Evolutionary conservation across 2,888 invertebrate species (phyloP).

Genomic region (Hemistola chrysoprasaria): DNA sequence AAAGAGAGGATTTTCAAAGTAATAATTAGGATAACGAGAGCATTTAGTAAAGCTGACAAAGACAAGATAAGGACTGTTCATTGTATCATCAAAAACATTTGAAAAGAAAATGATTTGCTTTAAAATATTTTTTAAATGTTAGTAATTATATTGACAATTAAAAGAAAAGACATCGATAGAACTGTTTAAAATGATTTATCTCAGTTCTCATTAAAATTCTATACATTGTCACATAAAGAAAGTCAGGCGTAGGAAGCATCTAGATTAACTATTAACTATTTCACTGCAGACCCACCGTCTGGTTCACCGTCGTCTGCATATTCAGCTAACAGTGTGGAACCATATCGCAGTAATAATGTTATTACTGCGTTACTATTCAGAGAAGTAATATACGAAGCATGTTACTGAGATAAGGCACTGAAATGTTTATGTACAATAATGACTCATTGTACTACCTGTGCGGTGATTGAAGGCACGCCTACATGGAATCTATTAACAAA

Average conservation of each 20-base stretch:
- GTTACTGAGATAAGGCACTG: constrained; percentile 12
- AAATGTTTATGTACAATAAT: constrained; percentile 36
- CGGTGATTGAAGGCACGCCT: constrained; percentile 59
- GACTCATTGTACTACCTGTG: constrained; percentile 55
- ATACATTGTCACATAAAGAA: constrained; percentile 27
- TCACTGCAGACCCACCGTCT: constrained; percentile 39
- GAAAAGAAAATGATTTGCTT: no score
- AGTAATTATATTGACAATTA: no score
- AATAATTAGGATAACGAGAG: no score
- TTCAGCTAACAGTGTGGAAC: background rate
- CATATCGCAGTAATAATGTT: background rate
- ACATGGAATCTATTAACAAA: constrained; percentile 49
- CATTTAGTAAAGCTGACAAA: no score
- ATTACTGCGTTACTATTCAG: no score
- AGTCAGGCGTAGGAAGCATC: constrained; percentile 49
- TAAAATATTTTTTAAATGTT: no score
- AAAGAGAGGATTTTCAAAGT: no score
- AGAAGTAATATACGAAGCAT: background rate
- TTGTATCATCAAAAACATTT: no score
- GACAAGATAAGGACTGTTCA: no score
- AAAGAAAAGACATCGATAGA: no score
- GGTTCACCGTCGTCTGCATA: constrained; percentile 7
- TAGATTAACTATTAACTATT: constrained; percentile 34
- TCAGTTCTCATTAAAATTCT: constrained; percentile 20
- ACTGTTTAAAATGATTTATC: constrained; percentile 14